Percentiles rank a stretch among this genome's conserved stretches.
These are phyloP conservation scores for Sebastes melanostomus DNA, from an alignment of 2,797 vertebrate species.

Conservation along the genomic window DNA sequence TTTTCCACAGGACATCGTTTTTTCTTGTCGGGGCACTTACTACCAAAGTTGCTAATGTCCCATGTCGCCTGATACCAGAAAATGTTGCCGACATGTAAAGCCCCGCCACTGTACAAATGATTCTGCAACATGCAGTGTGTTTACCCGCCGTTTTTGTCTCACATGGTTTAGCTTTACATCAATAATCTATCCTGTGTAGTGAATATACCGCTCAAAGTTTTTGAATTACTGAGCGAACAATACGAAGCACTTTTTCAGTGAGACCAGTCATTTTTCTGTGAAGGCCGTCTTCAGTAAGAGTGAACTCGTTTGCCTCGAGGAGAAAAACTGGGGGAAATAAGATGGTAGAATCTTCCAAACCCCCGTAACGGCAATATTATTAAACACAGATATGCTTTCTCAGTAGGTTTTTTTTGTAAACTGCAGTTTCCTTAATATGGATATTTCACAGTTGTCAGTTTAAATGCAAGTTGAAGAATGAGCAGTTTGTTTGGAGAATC, in stretches of 20 bases:
- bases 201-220: conserved; percentile 67
- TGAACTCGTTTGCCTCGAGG: conserved; percentile 47
- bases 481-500: conserved; percentile 37
- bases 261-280: conserved; percentile 59
- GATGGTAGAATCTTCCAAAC: conserved; percentile 39
- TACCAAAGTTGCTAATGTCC: conserved; percentile 54
- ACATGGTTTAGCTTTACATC: conserved; percentile 67
- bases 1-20: conserved; percentile 43
- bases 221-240: conserved; percentile 66
- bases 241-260: conserved; percentile 75
- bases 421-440: conserved; percentile 35
- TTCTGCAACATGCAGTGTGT: conserved; percentile 55
- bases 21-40: conserved; percentile 30
- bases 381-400: conserved; percentile 46
- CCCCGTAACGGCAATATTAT: conserved; percentile 62
- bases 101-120: conserved; percentile 63
- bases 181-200: conserved; percentile 64
- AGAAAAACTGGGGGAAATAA: conserved; percentile 35
- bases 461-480: conserved; percentile 37
- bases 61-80: conserved; percentile 36
- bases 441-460: conserved; percentile 46
- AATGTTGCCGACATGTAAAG: conserved; percentile 36
- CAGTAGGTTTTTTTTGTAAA: conserved; percentile 38
- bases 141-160: conserved; percentile 47
- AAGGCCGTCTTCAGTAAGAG: conserved; percentile 40